Evolutionary conservation across 2,888 invertebrate genomes (phyloP), one percentile per base, ranked within the genome.

Genomic region (Alviniconcha strummeri): DNA sequence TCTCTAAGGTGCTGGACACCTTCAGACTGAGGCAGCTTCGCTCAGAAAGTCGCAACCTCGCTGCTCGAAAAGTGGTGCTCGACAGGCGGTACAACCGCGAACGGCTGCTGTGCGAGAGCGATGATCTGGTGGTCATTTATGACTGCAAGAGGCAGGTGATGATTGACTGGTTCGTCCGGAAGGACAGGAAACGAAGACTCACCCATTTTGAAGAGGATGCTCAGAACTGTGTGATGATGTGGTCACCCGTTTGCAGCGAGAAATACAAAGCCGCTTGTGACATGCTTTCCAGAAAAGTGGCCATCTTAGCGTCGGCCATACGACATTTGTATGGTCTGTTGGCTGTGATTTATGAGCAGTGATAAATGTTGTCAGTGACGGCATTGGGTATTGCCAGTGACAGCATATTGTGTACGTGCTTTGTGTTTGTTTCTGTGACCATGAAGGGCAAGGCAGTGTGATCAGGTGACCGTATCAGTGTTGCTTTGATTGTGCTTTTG

Each of bases 171-270:
- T 78, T 78, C 64, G 9, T 78, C 19, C 36, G 78, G 13, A 78
- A 64, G 78, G 64, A 78, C 52, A 60, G 13, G 60, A 60, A 60
- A 60, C 36, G 36, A 36, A 57, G 69, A 55, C 13, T 64, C 52
- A 64, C 78, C 36, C 78, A 78, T 57, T 78, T 78, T 64, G 78
- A 78, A 57, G 78, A 78, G 64, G 78, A 78, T 52, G 78, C 78
- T 2, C 78, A 52, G 78, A 78, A 78, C 78, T 78, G 78, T 15
- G 64, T 78, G 60, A 56, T n/a, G 52, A 57, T 64, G 78, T 78
- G 78, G 78, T 78, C 78, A 52, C 60, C 78, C 6, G 78, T 78
- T 7, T 55, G 55, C 55, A 52, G 78, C 17, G 75, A 75, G 60
- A 36, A 64, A 57, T 78, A 64, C 78, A 57, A 64, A 57, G 7